Evolutionary conservation across 2,113 vertebrate genomes (phyloP).

Genomic region (Smithornis capensis): DNA sequence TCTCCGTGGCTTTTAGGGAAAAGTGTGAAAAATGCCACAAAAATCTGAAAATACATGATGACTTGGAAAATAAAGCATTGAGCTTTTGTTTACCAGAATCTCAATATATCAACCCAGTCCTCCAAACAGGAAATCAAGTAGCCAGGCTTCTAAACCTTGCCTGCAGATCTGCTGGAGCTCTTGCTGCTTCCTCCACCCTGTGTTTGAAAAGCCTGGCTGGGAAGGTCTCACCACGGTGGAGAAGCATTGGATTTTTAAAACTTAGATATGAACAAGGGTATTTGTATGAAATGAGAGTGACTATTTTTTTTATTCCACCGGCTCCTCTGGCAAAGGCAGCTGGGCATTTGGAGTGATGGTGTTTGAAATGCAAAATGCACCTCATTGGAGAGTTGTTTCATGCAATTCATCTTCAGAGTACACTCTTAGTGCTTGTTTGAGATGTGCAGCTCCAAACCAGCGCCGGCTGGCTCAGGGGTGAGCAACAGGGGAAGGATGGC

Average conservation of each 20-base stretch:
- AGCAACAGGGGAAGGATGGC: neutral
- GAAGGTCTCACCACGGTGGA: neutral
- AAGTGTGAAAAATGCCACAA: neutral
- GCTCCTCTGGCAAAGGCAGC: conserved; percentile 37
- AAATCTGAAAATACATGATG: rapidly evolving
- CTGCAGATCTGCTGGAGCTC: neutral
- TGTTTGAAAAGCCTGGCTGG: neutral
- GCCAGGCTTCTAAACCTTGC: neutral
- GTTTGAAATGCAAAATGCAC: conserved; percentile 41
- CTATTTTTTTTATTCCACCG: neutral
- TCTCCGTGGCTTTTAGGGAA: neutral
- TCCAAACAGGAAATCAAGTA: neutral
- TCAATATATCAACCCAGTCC: neutral
- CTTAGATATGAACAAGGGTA: neutral
- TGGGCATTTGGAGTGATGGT: neutral
- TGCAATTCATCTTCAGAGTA: neutral
- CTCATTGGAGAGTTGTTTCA: neutral
- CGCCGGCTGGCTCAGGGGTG: neutral
- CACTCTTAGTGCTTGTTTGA: neutral
- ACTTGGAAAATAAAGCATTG: neutral
- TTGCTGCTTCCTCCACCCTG: neutral
- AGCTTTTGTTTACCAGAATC: neutral
- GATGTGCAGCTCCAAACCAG: neutral
- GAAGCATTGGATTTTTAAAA: neutral
- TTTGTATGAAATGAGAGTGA: neutral